Conservation (phyloP, 1,140 invertebrate species). For the Arctopsyche grandis region DNA sequence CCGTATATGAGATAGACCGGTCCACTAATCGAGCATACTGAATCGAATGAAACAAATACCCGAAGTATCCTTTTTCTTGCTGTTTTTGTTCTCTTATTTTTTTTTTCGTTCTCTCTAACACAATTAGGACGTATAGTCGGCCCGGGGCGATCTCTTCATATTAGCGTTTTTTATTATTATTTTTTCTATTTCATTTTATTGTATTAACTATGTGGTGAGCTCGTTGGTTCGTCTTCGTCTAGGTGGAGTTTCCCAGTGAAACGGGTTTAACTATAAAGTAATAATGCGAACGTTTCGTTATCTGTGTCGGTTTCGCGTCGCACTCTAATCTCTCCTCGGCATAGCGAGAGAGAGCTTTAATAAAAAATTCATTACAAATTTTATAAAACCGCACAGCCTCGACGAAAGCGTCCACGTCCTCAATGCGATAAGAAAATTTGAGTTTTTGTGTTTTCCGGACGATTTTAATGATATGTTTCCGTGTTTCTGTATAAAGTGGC, state of each 20-base stretch:
- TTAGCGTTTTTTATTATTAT: background rate
- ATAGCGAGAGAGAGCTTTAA: conserved; percentile 1
- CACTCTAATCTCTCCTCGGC: background rate
- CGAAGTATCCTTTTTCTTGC: background rate
- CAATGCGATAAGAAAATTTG: too few relatives aligned
- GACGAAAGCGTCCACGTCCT: background rate
- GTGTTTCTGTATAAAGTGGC: too few relatives aligned
- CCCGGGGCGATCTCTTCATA: background rate
- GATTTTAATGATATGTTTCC: too few relatives aligned
- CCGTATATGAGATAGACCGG: background rate
- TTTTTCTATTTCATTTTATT: background rate
- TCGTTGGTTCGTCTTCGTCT: too few relatives aligned
- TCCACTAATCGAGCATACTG: conserved; percentile 15
- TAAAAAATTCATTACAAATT: conserved; percentile 3
- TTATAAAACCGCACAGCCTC: background rate
- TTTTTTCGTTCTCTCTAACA: background rate
- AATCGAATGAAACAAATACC: conserved; percentile 1
- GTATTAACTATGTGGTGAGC: too few relatives aligned
- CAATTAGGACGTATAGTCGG: background rate
- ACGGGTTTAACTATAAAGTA: background rate
- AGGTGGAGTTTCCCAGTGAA: too few relatives aligned
- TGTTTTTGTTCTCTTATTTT: background rate
- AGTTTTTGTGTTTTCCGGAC: too few relatives aligned
- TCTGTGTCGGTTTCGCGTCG: background rate
- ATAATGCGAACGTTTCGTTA: background rate